Evolutionary conservation across 2,113 vertebrate genomes (phyloP), one percentile per base, ranked within the genome.

Genomic region (Camelus bactrianus): DNA sequence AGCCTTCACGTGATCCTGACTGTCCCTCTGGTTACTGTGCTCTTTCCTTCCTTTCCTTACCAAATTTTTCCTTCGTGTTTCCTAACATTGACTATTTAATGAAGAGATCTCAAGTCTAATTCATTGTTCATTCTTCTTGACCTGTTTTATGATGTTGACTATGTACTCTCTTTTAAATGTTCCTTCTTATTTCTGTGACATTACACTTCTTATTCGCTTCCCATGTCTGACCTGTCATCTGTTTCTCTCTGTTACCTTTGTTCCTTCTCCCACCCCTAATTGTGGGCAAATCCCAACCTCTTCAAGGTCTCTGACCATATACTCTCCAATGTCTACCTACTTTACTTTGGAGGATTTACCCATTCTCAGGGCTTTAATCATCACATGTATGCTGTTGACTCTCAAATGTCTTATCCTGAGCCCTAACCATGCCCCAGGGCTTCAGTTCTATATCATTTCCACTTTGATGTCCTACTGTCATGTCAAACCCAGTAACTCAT

Each of bases 181-280:
- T 50, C n/a, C n/a, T 88, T 86, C 65, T 83, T 81, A 67, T 58
- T 81, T 88, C 24, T 64, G 1, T 77, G 35, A n/a, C 69, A 30
- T 17, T 69, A 46, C n/a, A 46, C 48, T 58, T 92, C 52, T 97
- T 3, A n/a, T 64, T 87, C 79, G 76, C 46, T 81, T 92, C 76
- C 54, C 67, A n/a, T 76, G 19, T 90, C 52, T 75, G 24, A 82
- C n/a, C 28, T 35, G 28, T 48, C 35, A 42, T 86, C 48, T 14
- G 1, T 28, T 97, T 91, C 42, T 89, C 32, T 91, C 58, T 56
- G 73, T 91, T 48, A 46, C 72, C 86, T 91, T 88, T 67, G 12
- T 72, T 94, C 30, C 14, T 81, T 24, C 28, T 76, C 58, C 58
- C 5, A 24, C 24, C 22, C 62, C n/a, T 84, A 50, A 72, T 4